These are phyloP conservation scores for Oxygymnocypris stewartii DNA, from an alignment of 2,113 vertebrate genomes.

Conservation along the genomic window DNA sequence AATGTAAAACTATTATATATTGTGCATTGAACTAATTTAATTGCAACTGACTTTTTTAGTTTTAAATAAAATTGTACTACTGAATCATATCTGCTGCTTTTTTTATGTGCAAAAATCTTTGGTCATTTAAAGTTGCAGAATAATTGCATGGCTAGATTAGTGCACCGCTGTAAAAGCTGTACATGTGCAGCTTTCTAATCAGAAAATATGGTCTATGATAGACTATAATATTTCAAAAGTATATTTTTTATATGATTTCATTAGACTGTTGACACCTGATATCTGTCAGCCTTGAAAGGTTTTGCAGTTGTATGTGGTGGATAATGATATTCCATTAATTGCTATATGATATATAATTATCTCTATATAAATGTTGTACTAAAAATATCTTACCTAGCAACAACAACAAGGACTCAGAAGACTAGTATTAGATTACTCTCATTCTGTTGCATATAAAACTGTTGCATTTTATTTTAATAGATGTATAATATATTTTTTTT, in stretches of 20 bases:
- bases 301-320: not conserved
- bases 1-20: constrained; percentile 71
- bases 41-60: constrained; percentile 80
- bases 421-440: not conserved
- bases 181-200: not conserved
- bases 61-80: constrained; percentile 86
- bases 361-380: not conserved
- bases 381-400: not conserved
- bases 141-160: not conserved
- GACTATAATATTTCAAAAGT: no score
- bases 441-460: not conserved
- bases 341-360: constrained; percentile 1
- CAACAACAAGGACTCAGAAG: not conserved
- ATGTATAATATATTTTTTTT: not conserved
- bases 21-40: constrained; percentile 70
- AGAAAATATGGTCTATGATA: not conserved
- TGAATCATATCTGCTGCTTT: constrained; percentile 56
- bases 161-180: not conserved
- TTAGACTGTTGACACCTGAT: not conserved
- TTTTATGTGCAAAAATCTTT: constrained; percentile 1
- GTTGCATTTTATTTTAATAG: not conserved
- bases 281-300: not conserved
- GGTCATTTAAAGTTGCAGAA: not conserved
- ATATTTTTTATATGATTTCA: no score
- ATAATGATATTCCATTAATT: constrained; percentile 16